These are phyloP conservation scores for Drosophila infuscata DNA, from an alignment of 2,888 invertebrate genomes.

Conservation along the genomic window DNA sequence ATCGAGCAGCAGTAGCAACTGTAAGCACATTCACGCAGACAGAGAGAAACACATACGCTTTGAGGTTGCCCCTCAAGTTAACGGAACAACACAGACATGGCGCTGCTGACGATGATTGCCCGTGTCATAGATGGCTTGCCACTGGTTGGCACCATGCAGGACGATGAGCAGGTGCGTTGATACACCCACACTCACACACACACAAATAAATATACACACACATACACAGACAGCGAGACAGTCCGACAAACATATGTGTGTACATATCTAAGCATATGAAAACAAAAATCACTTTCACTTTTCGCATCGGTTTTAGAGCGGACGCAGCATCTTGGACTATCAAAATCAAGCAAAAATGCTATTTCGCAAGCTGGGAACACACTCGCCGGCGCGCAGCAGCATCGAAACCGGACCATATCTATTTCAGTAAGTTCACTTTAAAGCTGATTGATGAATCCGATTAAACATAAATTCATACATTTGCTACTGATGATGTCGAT, in stretches of 20 bases:
- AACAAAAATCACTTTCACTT: slow-evolving; percentile 62
- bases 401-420: slow-evolving; percentile 98
- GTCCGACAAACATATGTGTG: not conserved
- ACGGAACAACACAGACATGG: slow-evolving; percentile 88
- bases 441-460: not conserved
- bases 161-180: slow-evolving; percentile 95
- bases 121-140: slow-evolving; percentile 97
- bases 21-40: not conserved
- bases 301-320: slow-evolving; percentile 83
- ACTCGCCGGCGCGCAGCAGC: slow-evolving; percentile 96
- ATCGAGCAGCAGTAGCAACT: slow-evolving; percentile 11
- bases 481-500: not conserved
- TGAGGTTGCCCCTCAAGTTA: slow-evolving; percentile 16
- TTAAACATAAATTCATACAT: not conserved
- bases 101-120: slow-evolving; percentile 98
- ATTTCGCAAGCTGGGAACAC: slow-evolving; percentile 96
- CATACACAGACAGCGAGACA: not conserved
- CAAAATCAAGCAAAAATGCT: slow-evolving; percentile 99
- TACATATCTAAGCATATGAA: not conserved
- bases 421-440: slow-evolving; percentile 94
- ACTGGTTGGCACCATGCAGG: slow-evolving; percentile 98
- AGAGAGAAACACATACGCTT: not conserved
- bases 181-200: slow-evolving; percentile 1
- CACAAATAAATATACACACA: not conserved
- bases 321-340: slow-evolving; percentile 97